phyloP scores from a whole-genome alignment of 2,113 vertebrate species.

The Elgaria multicarinata region DNA sequence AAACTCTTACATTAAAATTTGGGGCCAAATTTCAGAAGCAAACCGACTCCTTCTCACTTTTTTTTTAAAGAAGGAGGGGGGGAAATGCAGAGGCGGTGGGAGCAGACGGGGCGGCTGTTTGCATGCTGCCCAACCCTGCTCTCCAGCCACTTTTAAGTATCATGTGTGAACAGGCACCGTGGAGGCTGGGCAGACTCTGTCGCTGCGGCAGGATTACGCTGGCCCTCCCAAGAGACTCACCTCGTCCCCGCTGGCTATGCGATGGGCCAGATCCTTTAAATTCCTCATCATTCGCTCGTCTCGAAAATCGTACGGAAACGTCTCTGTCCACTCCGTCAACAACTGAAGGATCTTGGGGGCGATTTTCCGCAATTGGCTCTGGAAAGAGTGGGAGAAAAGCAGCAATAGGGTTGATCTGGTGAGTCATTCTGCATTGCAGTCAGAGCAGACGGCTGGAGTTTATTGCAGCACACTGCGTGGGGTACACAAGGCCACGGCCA shows the following conservation, averaged over 20 bases:
- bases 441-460: neutral
- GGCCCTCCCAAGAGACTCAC: conserved; percentile 70
- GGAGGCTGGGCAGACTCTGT: neutral
- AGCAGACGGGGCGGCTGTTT: too few species aligned
- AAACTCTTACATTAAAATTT: neutral
- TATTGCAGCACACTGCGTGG: neutral
- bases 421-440: too few species aligned
- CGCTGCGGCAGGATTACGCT: too few species aligned
- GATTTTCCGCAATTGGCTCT: conserved; percentile 86
- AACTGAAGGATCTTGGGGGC: conserved; percentile 91
- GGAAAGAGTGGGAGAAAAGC: conserved; percentile 38
- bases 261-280: conserved; percentile 88
- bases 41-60: too few species aligned
- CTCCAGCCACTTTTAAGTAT: neutral
- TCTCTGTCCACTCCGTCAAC: conserved; percentile 93
- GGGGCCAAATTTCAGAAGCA: too few species aligned
- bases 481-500: neutral
- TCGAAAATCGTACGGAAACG: conserved; percentile 92
- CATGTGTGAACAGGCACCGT: neutral
- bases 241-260: conserved; percentile 86
- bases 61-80: too few species aligned
- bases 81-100: too few species aligned
- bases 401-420: neutral
- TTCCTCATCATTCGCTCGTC: conserved; percentile 94
- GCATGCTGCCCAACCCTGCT: neutral